A percentile compares a stretch with the other conserved stretches of the same genome.
These are phyloP conservation scores for Chrysina gloriosa DNA, from an alignment of 2,888 invertebrate species.

Conservation along the genomic window DNA sequence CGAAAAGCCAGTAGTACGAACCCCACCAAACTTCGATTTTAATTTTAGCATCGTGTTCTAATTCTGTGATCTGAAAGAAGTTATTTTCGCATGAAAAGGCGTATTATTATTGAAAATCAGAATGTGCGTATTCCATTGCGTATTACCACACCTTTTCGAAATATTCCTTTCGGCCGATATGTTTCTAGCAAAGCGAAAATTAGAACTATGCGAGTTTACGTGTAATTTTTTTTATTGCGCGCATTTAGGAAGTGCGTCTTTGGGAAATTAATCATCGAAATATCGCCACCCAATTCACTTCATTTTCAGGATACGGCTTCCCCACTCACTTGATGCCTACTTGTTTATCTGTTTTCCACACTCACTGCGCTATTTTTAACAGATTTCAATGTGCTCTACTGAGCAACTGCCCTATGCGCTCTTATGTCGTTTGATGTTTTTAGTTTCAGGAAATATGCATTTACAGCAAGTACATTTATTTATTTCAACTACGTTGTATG, in stretches of 20 bases:
- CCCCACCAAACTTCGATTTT: slow-evolving; percentile 32
- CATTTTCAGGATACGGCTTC: neutral
- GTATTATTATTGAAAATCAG: slow-evolving; percentile 23
- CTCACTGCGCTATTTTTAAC: slow-evolving; percentile 9
- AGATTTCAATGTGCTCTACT: neutral
- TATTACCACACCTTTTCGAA: slow-evolving; percentile 7
- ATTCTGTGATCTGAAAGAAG: slow-evolving; percentile 24
- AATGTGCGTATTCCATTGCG: neutral
- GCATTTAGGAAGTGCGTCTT: slow-evolving; percentile 9
- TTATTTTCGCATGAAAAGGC: slow-evolving; percentile 13
- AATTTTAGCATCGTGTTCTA: slow-evolving; percentile 33
- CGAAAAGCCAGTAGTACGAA: slow-evolving; percentile 11
- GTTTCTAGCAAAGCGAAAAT: too few relatives aligned
- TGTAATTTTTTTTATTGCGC: neutral
- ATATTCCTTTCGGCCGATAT: too few relatives aligned
- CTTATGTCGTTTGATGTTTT: neutral
- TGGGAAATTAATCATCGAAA: neutral
- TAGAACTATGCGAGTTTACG: neutral
- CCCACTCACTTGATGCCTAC: neutral
- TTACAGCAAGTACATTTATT: too few relatives aligned
- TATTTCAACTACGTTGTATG: too few relatives aligned
- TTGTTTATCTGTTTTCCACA: slow-evolving; percentile 7
- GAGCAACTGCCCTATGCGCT: neutral
- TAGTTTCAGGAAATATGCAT: neutral
- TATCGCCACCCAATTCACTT: neutral